Base-by-base conservation (phyloP, 2,797 vertebrate species). In the Poecilia wingei region DNA sequence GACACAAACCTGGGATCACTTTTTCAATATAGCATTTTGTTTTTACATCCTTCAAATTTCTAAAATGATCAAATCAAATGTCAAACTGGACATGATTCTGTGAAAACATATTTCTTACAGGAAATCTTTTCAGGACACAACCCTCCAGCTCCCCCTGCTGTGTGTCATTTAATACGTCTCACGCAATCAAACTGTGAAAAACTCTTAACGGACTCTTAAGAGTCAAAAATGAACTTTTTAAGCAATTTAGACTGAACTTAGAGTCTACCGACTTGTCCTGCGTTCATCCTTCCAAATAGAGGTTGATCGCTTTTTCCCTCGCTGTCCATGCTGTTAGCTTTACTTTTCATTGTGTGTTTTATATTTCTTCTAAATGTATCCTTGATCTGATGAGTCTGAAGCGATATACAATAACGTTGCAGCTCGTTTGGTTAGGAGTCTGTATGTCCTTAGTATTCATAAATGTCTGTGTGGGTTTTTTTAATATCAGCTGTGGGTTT, bases 81-180 rank as follows among this genome's bases (percentile, higher is more conserved):
- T 33, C 14, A 39, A 22, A 66, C 16, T 39, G 31, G 39, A 53
- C 18, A 10, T 25, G 45, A 28, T 3, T 10, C 7, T 33, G 14
- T 59, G 33, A 14, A 25, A 74, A n/a, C 25, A 25, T 12, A 16
- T 46, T 47, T 33, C 25, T 55, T 14, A 53, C 20, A 31, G 22
- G 53, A 80, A 75, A 61, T 59, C 43, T 84, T 18, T 74, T 28
- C 31, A 74, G 18, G 33, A n/a, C 33, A 16, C 53, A 59, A 1
- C 12, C 10, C 72, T 82, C 53, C 72, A 78, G 72, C 81, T 71
- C 81, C 76, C 80, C 66, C 81, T 82, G 76, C 72, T 75, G 76
- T 71, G 66, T 51, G 64, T 64, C 53, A 61, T 25, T 47, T 76
- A 53, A 70, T 16, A 13, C 41, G 0, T 12, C 6, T 39, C 3